Percentiles rank a stretch among this genome's conserved stretches.
phyloP scores from a whole-genome alignment of 2,113 vertebrate genomes.

The Falcunculus frontatus region DNA sequence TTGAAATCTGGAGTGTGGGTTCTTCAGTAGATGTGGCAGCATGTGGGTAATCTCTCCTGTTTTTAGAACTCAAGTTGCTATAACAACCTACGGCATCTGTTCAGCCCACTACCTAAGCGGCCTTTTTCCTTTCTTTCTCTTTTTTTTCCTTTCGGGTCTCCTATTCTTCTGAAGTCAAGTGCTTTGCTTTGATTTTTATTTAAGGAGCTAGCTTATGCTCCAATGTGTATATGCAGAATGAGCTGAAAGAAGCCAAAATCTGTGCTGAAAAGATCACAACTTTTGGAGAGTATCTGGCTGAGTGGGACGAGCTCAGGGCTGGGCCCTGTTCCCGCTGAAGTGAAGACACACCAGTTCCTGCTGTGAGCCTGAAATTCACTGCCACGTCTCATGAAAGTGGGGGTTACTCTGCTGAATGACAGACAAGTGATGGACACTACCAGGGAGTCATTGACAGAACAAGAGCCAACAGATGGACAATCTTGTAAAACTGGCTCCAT shows the following conservation, averaged over 20 bases:
- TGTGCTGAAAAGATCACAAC: conserved; percentile 23
- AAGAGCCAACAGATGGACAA: neutral
- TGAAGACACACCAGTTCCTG: neutral
- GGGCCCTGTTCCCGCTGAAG: neutral
- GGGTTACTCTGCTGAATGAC: neutral
- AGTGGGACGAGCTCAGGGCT: neutral
- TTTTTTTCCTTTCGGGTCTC: neutral
- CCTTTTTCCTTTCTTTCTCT: neutral
- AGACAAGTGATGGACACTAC: neutral
- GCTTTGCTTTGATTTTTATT: conserved; percentile 58
- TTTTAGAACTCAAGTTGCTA: conserved; percentile 59
- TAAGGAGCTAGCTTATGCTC: conserved; percentile 53
- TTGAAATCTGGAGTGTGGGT: conserved; percentile 9
- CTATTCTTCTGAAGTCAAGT: conserved; percentile 67
- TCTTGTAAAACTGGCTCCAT: neutral
- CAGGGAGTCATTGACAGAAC: neutral
- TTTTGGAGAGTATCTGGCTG: conserved; percentile 11
- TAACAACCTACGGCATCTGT: conserved; percentile 57
- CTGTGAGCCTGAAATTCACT: neutral
- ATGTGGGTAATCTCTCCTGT: conserved; percentile 11
- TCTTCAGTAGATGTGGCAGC: conserved; percentile 39
- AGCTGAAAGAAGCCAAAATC: conserved; percentile 46
- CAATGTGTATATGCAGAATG: neutral
- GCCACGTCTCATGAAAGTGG: rapidly evolving
- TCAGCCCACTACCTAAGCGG: conserved; percentile 34